Conservation (phyloP, 2,113 vertebrate species). For the Tinamus guttatus region DNA sequence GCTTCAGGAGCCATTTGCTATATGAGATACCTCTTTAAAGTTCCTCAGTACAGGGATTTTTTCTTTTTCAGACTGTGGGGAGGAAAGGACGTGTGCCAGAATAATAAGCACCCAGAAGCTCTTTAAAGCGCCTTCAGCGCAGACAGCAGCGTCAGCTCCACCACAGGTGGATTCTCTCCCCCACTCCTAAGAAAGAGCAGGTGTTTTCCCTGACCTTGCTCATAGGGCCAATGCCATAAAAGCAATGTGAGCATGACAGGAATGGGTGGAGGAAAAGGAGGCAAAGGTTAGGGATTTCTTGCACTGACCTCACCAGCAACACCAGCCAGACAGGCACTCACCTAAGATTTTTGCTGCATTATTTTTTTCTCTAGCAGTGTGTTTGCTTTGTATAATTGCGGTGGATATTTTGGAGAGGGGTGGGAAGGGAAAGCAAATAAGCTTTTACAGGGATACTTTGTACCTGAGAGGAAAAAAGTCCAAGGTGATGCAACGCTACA, state of each 20-base stretch:
- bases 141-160: neutral
- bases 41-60: neutral
- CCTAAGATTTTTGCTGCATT: neutral
- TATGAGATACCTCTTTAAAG: neutral
- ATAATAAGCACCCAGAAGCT: neutral
- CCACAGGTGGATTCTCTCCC: neutral
- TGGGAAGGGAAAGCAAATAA: neutral
- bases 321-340: neutral
- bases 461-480: neutral
- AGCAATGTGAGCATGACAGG: neutral
- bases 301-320: neutral
- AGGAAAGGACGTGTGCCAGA: neutral
- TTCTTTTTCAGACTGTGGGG: neutral
- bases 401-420: neutral
- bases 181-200: neutral
- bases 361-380: neutral
- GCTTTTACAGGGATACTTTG: neutral
- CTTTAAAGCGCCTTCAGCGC: fast-evolving
- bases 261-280: neutral
- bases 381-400: neutral
- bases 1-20: neutral
- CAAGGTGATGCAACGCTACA: fast-evolving
- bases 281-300: neutral
- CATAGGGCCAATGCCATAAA: too few relatives aligned
- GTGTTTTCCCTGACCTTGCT: too few relatives aligned